Percentiles rank a stretch among this genome's conserved stretches.
Evolutionary conservation across 2,888 invertebrate genomes (phyloP).

Genomic region (Leptinotarsa tumamoca): DNA sequence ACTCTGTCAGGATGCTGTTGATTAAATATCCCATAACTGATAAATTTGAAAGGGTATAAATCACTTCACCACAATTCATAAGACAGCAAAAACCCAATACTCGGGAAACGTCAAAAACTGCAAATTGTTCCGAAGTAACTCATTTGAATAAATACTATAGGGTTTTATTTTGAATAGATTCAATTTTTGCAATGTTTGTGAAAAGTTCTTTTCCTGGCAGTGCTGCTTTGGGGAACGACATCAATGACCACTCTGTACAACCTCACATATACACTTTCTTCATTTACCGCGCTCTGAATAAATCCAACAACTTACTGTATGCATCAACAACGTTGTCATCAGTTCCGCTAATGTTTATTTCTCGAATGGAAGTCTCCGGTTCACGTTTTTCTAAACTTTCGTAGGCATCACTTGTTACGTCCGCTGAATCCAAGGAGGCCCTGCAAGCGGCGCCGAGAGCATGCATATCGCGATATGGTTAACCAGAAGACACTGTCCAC

Average conservation of each 20-base stretch:
- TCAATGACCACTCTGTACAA: background rate
- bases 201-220: too few species aligned
- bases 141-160: too few species aligned
- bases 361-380: background rate
- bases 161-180: too few species aligned
- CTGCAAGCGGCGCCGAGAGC: constrained; percentile 3
- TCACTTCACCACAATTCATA: too few species aligned
- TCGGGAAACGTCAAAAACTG: too few species aligned
- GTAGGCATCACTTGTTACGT: background rate
- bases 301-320: background rate
- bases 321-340: background rate
- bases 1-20: too few species aligned
- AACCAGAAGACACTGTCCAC: background rate
- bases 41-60: too few species aligned
- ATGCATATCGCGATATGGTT: background rate
- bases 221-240: too few species aligned
- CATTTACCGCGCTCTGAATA: constrained; percentile 6
- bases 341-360: background rate
- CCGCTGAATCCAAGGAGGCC: background rate
- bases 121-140: too few species aligned
- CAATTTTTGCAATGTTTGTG: too few species aligned
- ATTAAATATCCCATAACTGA: too few species aligned
- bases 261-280: background rate
- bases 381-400: background rate
- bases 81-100: too few species aligned